These are phyloP conservation scores for Bolinopsis microptera DNA, from an alignment of 37 sponge, comb jelly and placozoan genomes.

Conservation along the genomic window DNA sequence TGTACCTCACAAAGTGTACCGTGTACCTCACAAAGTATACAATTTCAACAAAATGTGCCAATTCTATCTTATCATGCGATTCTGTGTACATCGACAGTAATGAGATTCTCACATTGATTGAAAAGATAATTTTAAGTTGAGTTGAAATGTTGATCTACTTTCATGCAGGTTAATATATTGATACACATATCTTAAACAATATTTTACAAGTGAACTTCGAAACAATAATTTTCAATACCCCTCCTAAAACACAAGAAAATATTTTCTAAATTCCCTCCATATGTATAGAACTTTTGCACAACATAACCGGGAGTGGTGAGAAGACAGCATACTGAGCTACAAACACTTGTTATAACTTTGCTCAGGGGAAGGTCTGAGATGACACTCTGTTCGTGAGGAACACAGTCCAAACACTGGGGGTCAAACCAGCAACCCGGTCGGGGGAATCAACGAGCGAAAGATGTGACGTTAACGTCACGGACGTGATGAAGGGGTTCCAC, in stretches of 20 bases:
- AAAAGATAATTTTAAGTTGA: no score
- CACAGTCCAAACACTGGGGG: not conserved
- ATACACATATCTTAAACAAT: not conserved
- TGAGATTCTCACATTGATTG: no score
- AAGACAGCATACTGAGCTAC: slow-evolving; percentile 62
- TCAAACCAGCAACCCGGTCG: not conserved
- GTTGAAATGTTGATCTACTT: no score
- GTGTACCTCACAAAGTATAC: no score
- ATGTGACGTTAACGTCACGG: not conserved
- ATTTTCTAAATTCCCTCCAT: not conserved
- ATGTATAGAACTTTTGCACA: not conserved
- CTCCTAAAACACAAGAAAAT: not conserved
- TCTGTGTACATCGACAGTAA: no score
- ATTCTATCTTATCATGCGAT: no score
- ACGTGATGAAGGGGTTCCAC: not conserved
- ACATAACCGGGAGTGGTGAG: not conserved
- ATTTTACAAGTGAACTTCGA: not conserved
- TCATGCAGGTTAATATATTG: no score
- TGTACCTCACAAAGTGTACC: no score
- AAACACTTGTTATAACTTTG: not conserved
- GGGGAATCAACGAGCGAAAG: not conserved
- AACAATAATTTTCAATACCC: not conserved
- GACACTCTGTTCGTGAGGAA: not conserved
- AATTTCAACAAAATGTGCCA: no score
- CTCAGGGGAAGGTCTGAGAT: slow-evolving; percentile 65